These are phyloP conservation scores for Erynnis tages DNA, from an alignment of 2,888 invertebrate species.

Conservation along the genomic window DNA sequence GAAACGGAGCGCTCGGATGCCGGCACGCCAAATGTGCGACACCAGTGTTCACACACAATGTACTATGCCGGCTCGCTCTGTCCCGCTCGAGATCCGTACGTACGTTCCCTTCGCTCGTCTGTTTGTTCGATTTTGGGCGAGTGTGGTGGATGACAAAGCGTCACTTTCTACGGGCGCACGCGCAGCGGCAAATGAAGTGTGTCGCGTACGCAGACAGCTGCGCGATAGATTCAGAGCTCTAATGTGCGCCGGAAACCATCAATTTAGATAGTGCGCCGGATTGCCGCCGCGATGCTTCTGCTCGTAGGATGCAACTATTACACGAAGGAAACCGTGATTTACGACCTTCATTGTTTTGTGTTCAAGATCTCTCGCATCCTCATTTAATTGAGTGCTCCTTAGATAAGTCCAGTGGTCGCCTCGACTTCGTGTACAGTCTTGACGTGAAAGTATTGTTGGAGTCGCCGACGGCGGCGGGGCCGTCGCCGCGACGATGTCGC, in stretches of 20 bases:
- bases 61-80: slow-evolving; percentile 37
- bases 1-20: slow-evolving; percentile 44
- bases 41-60: slow-evolving; percentile 34
- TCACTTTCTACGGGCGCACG: slow-evolving; percentile 76
- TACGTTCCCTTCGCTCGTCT: slow-evolving; percentile 47
- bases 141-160: slow-evolving; percentile 64
- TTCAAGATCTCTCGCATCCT: slow-evolving; percentile 59
- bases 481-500: slow-evolving; percentile 20
- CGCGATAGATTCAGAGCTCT: slow-evolving; percentile 65
- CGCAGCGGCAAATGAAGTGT: slow-evolving; percentile 77
- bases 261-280: slow-evolving; percentile 77
- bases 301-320: slow-evolving; percentile 74
- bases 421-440: slow-evolving; percentile 24
- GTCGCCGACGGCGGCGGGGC: slow-evolving; percentile 8
- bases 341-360: slow-evolving; percentile 77
- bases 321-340: slow-evolving; percentile 76
- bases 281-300: slow-evolving; percentile 71
- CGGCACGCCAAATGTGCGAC: slow-evolving; percentile 39
- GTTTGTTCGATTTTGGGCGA: slow-evolving; percentile 66
- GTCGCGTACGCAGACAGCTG: slow-evolving; percentile 74
- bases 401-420: slow-evolving; percentile 29
- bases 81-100: slow-evolving; percentile 26
- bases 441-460: slow-evolving; percentile 27
- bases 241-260: slow-evolving; percentile 79
- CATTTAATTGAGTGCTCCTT: slow-evolving; percentile 52